These are phyloP conservation scores for Dermolepida albohirtum DNA, from an alignment of 2,888 invertebrate genomes.

Conservation along the genomic window DNA sequence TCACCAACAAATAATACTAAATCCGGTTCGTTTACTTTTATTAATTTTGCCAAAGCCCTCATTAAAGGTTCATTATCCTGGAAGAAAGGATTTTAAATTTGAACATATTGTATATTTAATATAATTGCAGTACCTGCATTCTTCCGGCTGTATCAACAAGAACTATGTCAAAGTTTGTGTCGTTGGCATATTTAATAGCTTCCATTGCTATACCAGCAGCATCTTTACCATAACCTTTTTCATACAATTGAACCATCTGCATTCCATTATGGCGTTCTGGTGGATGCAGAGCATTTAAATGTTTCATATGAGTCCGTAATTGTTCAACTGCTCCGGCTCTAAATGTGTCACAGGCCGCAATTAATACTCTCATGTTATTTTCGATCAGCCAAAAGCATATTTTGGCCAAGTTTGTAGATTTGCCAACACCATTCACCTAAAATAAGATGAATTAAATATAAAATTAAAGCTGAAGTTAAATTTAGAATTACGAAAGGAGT, in stretches of 20 bases:
- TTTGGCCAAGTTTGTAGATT: constrained; percentile 98
- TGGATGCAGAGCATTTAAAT: constrained; percentile 94
- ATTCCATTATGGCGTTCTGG: constrained; percentile 75
- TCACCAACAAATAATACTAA: constrained; percentile 99
- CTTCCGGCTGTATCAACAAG: constrained; percentile 99
- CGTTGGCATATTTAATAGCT: constrained; percentile 90
- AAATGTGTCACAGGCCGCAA: constrained; percentile 99
- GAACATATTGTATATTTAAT: not conserved
- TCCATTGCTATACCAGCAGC: constrained; percentile 99
- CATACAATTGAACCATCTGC: constrained; percentile 93
- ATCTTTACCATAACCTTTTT: constrained; percentile 99
- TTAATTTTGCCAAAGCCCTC: constrained; percentile 96
- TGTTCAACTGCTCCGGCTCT: constrained; percentile 99
- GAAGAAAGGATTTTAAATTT: constrained; percentile 40
- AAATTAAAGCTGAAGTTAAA: not conserved
- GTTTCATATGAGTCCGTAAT: constrained; percentile 92
- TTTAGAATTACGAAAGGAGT: not conserved
- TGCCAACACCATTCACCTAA: constrained; percentile 92
- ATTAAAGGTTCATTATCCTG: constrained; percentile 97
- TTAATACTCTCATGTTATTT: constrained; percentile 94
- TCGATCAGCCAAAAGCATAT: constrained; percentile 99
- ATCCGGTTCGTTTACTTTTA: constrained; percentile 97
- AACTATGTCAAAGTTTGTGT: constrained; percentile 88
- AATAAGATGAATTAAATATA: constrained; percentile 64
- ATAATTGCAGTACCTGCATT: constrained; percentile 78